These are phyloP conservation scores for Scarus forsteni DNA, from an alignment of 2,797 vertebrate species.

Conservation along the genomic window DNA sequence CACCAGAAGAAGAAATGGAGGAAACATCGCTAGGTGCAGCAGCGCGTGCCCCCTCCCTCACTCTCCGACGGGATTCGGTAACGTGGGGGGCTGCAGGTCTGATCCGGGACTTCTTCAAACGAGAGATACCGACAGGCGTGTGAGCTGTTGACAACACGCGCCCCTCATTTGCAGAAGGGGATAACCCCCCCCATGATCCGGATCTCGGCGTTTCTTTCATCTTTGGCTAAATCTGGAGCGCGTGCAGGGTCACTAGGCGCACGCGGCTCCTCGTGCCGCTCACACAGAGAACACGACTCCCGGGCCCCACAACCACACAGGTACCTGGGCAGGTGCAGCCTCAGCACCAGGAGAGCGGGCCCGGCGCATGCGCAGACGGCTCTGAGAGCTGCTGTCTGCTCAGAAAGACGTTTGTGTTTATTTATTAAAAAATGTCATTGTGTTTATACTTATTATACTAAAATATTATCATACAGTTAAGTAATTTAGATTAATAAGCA, in stretches of 20 bases:
- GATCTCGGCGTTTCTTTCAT: background rate
- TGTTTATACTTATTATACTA: too few species aligned
- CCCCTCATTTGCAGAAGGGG: slow-evolving; percentile 96
- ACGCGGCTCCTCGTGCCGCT: background rate
- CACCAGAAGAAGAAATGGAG: background rate
- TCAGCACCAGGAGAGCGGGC: background rate
- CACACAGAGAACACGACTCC: background rate
- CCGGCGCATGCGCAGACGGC: slow-evolving; percentile 5
- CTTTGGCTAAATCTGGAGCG: background rate
- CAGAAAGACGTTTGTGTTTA: too few species aligned
- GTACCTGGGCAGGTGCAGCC: slow-evolving; percentile 69
- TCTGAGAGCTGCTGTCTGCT: background rate
- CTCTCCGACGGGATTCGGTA: background rate
- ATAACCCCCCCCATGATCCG: slow-evolving; percentile 76
- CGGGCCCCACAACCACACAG: slow-evolving; percentile 48
- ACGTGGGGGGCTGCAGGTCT: slow-evolving; percentile 88
- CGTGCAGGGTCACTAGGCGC: background rate
- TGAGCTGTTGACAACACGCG: slow-evolving; percentile 89
- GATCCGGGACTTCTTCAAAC: slow-evolving; percentile 85
- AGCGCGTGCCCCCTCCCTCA: slow-evolving; percentile 2
- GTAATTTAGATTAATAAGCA: too few species aligned
- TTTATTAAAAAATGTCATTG: too few species aligned
- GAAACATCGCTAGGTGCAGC: slow-evolving; percentile 1
- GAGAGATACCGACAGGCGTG: slow-evolving; percentile 79
- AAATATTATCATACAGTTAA: too few species aligned